Evolutionary conservation across 2,888 invertebrate genomes (phyloP).

Genomic region (Drosophila meridiana): DNA sequence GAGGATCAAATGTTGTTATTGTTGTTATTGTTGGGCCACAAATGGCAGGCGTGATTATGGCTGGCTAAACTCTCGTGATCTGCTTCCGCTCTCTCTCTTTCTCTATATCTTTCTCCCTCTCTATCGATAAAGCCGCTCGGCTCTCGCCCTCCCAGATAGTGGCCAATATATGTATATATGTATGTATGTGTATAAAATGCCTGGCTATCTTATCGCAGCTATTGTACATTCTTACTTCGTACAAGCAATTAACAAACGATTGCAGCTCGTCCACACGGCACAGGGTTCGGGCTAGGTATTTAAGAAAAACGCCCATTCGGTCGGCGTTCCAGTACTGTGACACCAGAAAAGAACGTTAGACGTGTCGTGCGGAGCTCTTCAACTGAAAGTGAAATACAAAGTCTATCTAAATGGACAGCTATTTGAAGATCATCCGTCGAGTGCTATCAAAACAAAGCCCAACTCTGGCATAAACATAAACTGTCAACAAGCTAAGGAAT

Average conservation of each 20-base stretch:
- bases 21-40: constrained; percentile 1
- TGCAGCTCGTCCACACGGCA: constrained; percentile 33
- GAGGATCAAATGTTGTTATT: neutral
- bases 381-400: constrained; percentile 20
- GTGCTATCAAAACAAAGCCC: constrained; percentile 61
- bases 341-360: constrained; percentile 66
- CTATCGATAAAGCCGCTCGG: constrained; percentile 36
- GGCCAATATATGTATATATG: constrained; percentile 7
- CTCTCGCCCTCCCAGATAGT: constrained; percentile 10
- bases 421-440: constrained; percentile 54
- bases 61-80: constrained; percentile 42
- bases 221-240: constrained; percentile 69
- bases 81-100: constrained; percentile 12
- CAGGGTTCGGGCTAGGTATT: constrained; percentile 53
- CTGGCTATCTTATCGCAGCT: constrained; percentile 72
- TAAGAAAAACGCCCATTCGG: constrained; percentile 58
- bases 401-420: constrained; percentile 44
- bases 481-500: constrained; percentile 61
- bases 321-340: constrained; percentile 70
- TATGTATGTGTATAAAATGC: constrained; percentile 3
- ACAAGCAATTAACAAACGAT: constrained; percentile 82
- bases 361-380: constrained; percentile 42
- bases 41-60: constrained; percentile 4
- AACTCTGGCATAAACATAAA: constrained; percentile 44
- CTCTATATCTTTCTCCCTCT: neutral